A percentile compares a stretch with the other conserved stretches of the same genome.
Evolutionary conservation across 2,797 vertebrate genomes (phyloP).

Genomic region (Morus bassanus): DNA sequence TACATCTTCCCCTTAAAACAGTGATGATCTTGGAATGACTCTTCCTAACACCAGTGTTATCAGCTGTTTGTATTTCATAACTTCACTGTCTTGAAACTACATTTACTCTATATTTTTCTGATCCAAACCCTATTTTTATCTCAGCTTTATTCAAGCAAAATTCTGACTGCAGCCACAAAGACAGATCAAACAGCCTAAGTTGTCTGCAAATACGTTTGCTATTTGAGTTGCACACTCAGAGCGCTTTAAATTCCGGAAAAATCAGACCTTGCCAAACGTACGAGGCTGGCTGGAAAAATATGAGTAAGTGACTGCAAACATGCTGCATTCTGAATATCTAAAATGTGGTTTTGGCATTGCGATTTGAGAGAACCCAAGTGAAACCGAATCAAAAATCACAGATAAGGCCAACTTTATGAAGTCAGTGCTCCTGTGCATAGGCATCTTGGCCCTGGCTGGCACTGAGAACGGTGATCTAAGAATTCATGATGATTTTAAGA

Average conservation of each 20-base stretch:
- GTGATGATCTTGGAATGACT: not conserved
- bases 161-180: not conserved
- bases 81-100: not conserved
- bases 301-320: not conserved
- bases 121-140: not conserved
- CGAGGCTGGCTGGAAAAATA: not conserved
- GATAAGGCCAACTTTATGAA: not conserved
- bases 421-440: not conserved
- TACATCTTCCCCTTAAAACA: not conserved
- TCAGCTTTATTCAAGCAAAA: not conserved
- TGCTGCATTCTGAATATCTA: not conserved
- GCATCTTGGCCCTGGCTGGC: not conserved
- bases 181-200: not conserved
- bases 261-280: not conserved
- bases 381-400: not conserved
- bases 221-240: not conserved
- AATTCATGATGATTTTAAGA: not conserved
- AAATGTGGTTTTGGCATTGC: conserved; percentile 13
- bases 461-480: not conserved
- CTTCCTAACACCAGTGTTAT: not conserved
- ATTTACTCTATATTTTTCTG: not conserved
- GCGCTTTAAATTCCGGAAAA: not conserved
- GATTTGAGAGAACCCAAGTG: not conserved
- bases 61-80: not conserved
- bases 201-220: not conserved